phyloP scores from a whole-genome alignment of 2,113 vertebrate genomes.

The Grammomys surdaster region DNA sequence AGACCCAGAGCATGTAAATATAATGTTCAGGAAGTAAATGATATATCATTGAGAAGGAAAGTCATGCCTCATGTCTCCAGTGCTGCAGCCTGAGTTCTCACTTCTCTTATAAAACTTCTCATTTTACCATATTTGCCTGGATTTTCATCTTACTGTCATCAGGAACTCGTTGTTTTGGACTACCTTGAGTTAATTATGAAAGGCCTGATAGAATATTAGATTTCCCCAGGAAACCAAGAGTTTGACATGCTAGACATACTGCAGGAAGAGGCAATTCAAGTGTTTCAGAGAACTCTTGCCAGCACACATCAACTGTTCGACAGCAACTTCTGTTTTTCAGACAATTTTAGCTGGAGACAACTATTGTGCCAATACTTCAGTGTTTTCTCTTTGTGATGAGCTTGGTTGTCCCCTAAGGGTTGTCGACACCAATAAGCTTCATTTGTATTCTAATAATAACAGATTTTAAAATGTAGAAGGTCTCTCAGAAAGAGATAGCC shows the following conservation, averaged over 20 bases:
- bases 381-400: constrained; percentile 60
- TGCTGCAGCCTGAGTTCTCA: background rate
- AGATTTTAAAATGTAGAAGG: constrained; percentile 60
- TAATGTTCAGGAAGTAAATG: background rate
- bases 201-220: constrained; percentile 18
- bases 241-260: constrained; percentile 67
- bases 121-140: constrained; percentile 46
- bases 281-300: constrained; percentile 70
- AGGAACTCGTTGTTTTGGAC: constrained; percentile 64
- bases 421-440: constrained; percentile 34
- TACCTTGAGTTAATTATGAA: constrained; percentile 64
- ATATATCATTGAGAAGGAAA: background rate
- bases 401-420: constrained; percentile 24
- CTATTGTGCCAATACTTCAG: constrained; percentile 55
- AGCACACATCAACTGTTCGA: constrained; percentile 64
- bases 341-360: constrained; percentile 59
- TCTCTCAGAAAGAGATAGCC: constrained; percentile 53
- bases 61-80: background rate
- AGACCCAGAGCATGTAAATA: background rate
- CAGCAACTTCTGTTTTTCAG: constrained; percentile 72
- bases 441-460: constrained; percentile 53
- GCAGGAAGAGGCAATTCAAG: constrained; percentile 68
- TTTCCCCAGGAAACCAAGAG: constrained; percentile 59
- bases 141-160: background rate
- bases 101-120: constrained; percentile 35